Percentiles rank a stretch among this genome's conserved stretches.
Conservation (phyloP, 2,797 vertebrate species). For the Psittacula echo region DNA sequence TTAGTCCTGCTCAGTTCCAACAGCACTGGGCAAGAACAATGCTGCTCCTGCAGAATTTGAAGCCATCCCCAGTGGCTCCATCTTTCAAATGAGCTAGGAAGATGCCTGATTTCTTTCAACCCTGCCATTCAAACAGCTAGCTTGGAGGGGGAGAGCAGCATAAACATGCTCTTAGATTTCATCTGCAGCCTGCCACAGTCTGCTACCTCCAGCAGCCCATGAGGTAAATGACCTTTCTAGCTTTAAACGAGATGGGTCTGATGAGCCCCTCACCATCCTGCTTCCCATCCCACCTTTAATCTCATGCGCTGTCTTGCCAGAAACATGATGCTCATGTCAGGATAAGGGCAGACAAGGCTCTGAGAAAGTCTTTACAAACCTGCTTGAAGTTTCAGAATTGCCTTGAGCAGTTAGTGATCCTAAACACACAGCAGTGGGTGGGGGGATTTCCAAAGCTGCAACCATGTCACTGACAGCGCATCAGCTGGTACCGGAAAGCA, state of each 20-base stretch:
- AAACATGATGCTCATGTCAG: fast-evolving
- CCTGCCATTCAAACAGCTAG: fast-evolving
- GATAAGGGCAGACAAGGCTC: neutral
- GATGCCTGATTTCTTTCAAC: neutral
- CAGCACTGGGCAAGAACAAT: fast-evolving
- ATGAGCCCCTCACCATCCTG: neutral
- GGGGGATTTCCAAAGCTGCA: neutral
- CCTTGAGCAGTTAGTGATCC: neutral
- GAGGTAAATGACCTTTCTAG: slow-evolving; percentile 9
- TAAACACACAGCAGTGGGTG: fast-evolving
- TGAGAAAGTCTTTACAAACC: neutral
- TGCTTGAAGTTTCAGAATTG: neutral
- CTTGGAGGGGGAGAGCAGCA: neutral
- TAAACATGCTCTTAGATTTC: neutral
- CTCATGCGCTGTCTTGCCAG: neutral
- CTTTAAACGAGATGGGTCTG: neutral
- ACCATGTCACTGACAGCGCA: neutral
- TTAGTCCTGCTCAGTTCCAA: neutral
- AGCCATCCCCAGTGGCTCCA: neutral
- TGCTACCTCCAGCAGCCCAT: neutral
- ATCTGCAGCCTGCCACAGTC: neutral
- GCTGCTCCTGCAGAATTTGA: neutral
- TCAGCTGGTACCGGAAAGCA: neutral
- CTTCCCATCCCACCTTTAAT: neutral
- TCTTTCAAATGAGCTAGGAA: too few species aligned